A percentile compares a stretch with the other conserved stretches of the same genome.
These are phyloP conservation scores for Rhodinocichla rosea DNA, from an alignment of 2,113 vertebrate genomes.

Conservation along the genomic window DNA sequence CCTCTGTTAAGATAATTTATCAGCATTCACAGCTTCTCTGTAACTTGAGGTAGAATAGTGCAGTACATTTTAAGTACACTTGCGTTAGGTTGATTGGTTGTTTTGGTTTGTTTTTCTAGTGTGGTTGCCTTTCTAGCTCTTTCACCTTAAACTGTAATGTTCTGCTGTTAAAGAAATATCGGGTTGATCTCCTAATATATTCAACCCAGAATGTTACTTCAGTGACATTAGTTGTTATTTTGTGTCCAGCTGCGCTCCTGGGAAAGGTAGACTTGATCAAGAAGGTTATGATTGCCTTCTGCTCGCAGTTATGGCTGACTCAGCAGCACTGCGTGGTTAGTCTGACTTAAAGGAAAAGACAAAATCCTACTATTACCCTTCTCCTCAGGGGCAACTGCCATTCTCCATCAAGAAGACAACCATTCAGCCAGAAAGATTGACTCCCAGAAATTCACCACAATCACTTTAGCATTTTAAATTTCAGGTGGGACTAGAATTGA, in stretches of 20 bases:
- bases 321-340: slow-evolving; percentile 6
- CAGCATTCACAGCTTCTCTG: background rate
- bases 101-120: background rate
- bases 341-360: slow-evolving; percentile 15
- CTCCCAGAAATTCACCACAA: slow-evolving; percentile 34
- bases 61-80: background rate
- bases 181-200: background rate
- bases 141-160: background rate
- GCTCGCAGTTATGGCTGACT: slow-evolving; percentile 12
- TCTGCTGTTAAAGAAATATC: background rate
- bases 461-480: slow-evolving; percentile 54
- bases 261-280: background rate
- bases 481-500: slow-evolving; percentile 58
- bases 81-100: background rate
- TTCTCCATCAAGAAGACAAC: slow-evolving; percentile 48
- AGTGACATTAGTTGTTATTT: background rate
- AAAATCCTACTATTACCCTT: slow-evolving; percentile 25
- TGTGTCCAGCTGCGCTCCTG: background rate
- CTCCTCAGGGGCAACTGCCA: slow-evolving; percentile 30
- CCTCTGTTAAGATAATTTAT: background rate
- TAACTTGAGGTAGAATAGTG: background rate
- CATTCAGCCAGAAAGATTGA: slow-evolving; percentile 42
- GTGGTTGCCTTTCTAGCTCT: background rate
- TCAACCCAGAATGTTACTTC: background rate
- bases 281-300: background rate